A percentile compares a stretch with the other conserved stretches of the same genome.
Conservation (phyloP, 2,113 vertebrate species). For the Glaucidium brasilianum region DNA sequence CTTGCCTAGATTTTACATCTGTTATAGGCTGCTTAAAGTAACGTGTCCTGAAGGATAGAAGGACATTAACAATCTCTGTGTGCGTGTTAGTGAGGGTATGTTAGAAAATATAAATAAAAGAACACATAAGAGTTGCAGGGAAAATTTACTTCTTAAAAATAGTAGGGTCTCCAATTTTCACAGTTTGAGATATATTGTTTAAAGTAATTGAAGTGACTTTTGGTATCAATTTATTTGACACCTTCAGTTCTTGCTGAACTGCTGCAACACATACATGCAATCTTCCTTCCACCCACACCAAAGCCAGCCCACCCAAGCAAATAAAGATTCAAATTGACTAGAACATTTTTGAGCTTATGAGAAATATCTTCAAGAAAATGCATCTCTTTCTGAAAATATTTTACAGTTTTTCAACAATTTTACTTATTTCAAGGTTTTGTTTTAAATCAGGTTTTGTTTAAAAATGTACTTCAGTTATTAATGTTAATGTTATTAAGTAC, state of each 20-base stretch:
- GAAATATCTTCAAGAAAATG: neutral
- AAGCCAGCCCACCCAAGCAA: neutral
- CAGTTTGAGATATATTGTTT: neutral
- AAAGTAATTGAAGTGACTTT: neutral
- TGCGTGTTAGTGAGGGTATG: neutral
- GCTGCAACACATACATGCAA: neutral
- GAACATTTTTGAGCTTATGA: neutral
- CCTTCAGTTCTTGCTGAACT: neutral
- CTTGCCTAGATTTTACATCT: neutral
- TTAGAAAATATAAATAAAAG: neutral
- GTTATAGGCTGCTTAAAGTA: constrained; percentile 1
- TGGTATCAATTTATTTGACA: neutral
- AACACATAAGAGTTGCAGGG: neutral
- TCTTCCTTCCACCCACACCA: neutral
- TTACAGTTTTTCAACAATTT: neutral
- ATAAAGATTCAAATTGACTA: neutral
- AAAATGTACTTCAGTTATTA: neutral
- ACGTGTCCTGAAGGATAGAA: neutral
- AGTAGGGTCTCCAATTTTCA: neutral
- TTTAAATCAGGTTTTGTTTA: neutral
- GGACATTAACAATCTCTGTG: neutral
- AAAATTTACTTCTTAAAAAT: neutral
- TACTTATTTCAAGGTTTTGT: neutral
- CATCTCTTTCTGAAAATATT: neutral
- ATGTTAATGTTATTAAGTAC: neutral